Percentiles rank a stretch among this genome's conserved stretches.
Evolutionary conservation across 2,113 vertebrate species (phyloP).

Genomic region (Peromyscus polionotus): DNA sequence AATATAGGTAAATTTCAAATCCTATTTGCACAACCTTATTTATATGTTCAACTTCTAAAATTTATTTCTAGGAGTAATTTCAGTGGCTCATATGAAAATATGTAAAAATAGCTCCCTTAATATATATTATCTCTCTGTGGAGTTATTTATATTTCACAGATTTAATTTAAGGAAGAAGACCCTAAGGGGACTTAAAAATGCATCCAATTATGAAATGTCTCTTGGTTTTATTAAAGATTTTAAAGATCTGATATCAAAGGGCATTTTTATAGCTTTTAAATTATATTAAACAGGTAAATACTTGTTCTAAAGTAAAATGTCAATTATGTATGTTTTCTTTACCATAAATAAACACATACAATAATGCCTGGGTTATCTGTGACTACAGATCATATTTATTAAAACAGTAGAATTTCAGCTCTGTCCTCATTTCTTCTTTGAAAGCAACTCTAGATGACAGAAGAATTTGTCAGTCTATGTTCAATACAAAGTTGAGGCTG

Average conservation of each 20-base stretch:
- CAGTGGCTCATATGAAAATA: neutral
- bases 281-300: neutral
- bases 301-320: conserved; percentile 1
- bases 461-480: conserved; percentile 52
- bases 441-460: conserved; percentile 71
- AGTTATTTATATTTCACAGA: conserved; percentile 49
- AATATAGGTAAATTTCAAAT: conserved; percentile 5
- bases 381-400: conserved; percentile 42
- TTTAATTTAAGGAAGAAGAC: neutral
- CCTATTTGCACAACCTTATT: neutral
- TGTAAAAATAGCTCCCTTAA: neutral
- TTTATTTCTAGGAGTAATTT: conserved; percentile 43
- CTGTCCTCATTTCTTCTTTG: neutral
- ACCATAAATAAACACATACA: neutral
- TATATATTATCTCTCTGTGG: neutral
- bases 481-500: conserved; percentile 59
- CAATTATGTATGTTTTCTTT: neutral
- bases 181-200: neutral
- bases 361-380: conserved; percentile 2
- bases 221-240: neutral
- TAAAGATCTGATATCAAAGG: neutral
- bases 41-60: neutral
- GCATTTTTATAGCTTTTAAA: neutral
- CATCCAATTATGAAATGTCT: neutral
- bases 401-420: conserved; percentile 32